Evolutionary conservation across 2,797 vertebrate genomes (phyloP).

Genomic region (Centroberyx gerrardi): DNA sequence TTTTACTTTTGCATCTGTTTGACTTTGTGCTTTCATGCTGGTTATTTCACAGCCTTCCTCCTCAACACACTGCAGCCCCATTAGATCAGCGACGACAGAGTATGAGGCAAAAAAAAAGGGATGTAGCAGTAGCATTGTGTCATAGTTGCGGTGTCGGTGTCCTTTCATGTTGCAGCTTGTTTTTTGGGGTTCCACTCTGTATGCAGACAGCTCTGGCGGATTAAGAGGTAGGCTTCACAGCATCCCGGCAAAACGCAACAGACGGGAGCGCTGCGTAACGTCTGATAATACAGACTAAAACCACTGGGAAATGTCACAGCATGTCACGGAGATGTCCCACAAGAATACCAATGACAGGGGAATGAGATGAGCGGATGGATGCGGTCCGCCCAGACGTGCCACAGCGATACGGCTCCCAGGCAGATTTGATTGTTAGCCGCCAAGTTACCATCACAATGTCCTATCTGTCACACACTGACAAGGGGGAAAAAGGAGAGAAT

Average conservation of each 20-base stretch:
- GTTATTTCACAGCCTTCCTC: constrained; percentile 20
- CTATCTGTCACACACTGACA: constrained; percentile 39
- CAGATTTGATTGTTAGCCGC: constrained; percentile 37
- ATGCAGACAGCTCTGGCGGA: constrained; percentile 60
- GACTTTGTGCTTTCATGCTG: neutral
- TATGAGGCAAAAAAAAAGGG: neutral
- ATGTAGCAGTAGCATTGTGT: constrained; percentile 39
- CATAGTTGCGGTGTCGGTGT: constrained; percentile 36
- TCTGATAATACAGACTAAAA: constrained; percentile 73
- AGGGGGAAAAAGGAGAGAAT: constrained; percentile 20
- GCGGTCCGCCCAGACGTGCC: constrained; percentile 29
- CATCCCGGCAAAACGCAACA: constrained; percentile 48
- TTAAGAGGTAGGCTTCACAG: constrained; percentile 65
- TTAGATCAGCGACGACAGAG: constrained; percentile 22
- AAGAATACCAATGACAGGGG: constrained; percentile 63
- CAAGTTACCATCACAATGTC: constrained; percentile 32
- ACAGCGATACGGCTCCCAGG: constrained; percentile 36
- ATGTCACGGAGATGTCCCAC: constrained; percentile 41
- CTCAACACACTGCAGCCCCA: constrained; percentile 5
- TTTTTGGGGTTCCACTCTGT: constrained; percentile 52
- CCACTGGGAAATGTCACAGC: constrained; percentile 70
- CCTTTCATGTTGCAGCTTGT: constrained; percentile 60
- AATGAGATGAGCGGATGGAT: constrained; percentile 31
- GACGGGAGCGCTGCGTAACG: constrained; percentile 51
- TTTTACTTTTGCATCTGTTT: neutral